Conservation (phyloP, 2,113 vertebrate genomes). For the Balaeniceps rex region DNA sequence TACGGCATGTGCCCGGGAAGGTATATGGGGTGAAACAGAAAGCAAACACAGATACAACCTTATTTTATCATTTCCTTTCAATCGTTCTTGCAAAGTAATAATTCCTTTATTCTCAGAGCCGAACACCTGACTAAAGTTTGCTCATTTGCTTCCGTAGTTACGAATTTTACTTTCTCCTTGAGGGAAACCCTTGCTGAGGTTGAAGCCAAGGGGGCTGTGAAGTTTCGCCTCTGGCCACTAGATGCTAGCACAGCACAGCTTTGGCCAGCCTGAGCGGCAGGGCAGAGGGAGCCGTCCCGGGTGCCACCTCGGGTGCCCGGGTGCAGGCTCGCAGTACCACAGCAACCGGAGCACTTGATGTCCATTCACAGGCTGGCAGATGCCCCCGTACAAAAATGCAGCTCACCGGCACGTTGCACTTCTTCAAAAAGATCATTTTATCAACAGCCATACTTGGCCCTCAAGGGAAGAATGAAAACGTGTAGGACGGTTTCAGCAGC, state of each 20-base stretch:
- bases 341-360: rapidly evolving
- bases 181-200: background rate
- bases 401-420: background rate
- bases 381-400: background rate
- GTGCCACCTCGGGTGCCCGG: background rate
- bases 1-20: rapidly evolving
- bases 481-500: background rate
- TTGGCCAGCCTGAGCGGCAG: background rate
- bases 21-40: background rate
- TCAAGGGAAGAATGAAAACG: background rate
- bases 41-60: background rate
- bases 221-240: conserved; percentile 16
- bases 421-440: background rate
- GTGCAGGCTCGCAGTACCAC: background rate
- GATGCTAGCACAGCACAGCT: background rate
- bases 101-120: background rate
- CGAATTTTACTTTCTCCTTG: background rate
- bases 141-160: background rate
- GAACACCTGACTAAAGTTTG: background rate
- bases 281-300: background rate
- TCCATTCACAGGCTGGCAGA: no score
- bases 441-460: background rate
- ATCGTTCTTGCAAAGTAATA: background rate
- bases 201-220: background rate
- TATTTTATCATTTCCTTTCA: background rate